phyloP scores from a whole-genome alignment of 2,888 invertebrate species.

The Agonopterix arenella region DNA sequence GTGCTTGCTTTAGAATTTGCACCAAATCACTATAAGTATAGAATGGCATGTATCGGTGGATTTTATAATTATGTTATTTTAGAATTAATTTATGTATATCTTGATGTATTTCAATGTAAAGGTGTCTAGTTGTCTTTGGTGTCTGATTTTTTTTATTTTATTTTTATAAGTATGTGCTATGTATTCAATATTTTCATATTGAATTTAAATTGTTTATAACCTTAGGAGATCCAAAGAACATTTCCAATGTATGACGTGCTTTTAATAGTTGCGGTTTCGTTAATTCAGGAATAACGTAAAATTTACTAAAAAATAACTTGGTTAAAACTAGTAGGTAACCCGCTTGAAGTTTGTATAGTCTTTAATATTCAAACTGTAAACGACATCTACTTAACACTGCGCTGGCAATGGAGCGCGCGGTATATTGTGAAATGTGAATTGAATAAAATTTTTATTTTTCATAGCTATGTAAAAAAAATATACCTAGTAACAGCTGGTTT shows the following conservation, averaged over 20 bases:
- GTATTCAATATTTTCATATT: background rate
- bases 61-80: background rate
- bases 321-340: too few relatives aligned
- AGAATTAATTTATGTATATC: conserved; percentile 27
- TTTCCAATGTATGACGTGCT: too few relatives aligned
- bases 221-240: too few relatives aligned
- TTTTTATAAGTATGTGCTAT: background rate
- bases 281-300: too few relatives aligned
- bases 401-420: background rate
- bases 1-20: conserved; percentile 42
- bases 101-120: conserved; percentile 19
- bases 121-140: background rate
- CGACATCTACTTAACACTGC: too few relatives aligned
- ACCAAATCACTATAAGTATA: conserved; percentile 17
- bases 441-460: background rate
- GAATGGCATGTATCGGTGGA: background rate
- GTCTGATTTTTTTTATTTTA: background rate
- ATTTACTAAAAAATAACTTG: too few relatives aligned
- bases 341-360: too few relatives aligned
- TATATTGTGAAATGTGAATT: background rate
- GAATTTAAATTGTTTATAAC: too few relatives aligned
- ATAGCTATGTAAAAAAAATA: too few relatives aligned
- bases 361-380: too few relatives aligned
- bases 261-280: too few relatives aligned
- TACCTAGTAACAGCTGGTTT: too few relatives aligned